These are phyloP conservation scores for Anser cygnoides DNA, from an alignment of 2,113 vertebrate species.

Conservation along the genomic window DNA sequence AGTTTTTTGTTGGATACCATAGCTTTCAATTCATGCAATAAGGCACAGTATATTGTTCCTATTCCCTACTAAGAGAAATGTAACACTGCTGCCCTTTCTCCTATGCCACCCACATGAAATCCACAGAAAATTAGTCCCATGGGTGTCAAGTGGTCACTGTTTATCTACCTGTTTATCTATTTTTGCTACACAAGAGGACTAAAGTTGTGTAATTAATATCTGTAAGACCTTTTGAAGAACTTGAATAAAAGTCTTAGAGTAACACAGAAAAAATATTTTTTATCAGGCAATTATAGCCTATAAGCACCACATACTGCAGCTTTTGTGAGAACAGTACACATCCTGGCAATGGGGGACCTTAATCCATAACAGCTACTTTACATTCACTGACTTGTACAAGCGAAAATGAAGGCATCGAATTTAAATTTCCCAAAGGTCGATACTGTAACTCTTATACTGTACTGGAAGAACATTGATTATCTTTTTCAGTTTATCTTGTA, in stretches of 20 bases:
- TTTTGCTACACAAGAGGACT: background rate
- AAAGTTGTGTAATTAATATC: background rate
- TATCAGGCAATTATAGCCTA: background rate
- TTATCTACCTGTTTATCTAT: background rate
- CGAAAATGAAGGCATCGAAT: background rate
- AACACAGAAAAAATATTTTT: background rate
- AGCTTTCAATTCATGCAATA: background rate
- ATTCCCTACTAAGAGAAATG: background rate
- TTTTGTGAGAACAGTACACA: background rate
- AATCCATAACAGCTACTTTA: background rate
- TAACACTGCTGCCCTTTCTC: background rate
- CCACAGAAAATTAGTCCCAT: background rate
- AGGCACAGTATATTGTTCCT: background rate
- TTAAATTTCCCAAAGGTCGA: background rate
- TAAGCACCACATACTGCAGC: background rate
- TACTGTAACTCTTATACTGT: background rate
- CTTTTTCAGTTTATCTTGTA: background rate
- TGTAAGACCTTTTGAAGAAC: background rate
- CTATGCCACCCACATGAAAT: background rate
- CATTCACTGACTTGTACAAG: background rate
- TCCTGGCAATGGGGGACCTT: background rate
- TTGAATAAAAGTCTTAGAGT: background rate
- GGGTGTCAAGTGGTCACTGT: background rate
- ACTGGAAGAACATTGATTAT: background rate
- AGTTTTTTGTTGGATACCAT: background rate